phyloP scores from a whole-genome alignment of 2,797 vertebrate species.

The Champsocephalus gunnari region DNA sequence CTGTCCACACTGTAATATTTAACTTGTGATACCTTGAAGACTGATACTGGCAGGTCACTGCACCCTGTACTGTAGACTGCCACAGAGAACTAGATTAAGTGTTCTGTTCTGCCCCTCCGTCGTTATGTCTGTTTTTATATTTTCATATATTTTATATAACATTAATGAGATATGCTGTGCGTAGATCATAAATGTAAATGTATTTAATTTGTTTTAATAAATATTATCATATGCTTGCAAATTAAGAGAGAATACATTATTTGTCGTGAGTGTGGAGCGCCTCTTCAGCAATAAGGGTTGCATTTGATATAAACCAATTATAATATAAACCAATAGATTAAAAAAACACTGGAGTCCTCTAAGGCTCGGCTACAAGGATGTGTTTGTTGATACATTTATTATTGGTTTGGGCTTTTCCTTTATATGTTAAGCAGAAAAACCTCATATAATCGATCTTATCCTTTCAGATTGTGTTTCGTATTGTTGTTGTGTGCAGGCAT shows the following conservation, averaged over 20 bases:
- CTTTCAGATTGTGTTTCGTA: not conserved
- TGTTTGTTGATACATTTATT: no score
- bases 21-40: not conserved
- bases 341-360: no score
- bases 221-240: slow-evolving; percentile 30
- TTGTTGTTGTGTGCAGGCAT: slow-evolving; percentile 43
- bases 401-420: no score
- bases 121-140: slow-evolving; percentile 23
- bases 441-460: not conserved
- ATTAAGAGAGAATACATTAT: not conserved
- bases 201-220: slow-evolving; percentile 63
- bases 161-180: slow-evolving; percentile 59
- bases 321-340: not conserved
- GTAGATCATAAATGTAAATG: slow-evolving; percentile 43
- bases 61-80: not conserved
- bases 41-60: not conserved
- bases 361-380: no score
- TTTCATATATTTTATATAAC: slow-evolving; percentile 39
- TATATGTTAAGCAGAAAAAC: no score
- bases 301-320: not conserved
- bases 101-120: slow-evolving; percentile 1
- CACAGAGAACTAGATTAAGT: not conserved
- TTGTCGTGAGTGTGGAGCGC: not conserved
- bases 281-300: not conserved
- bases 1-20: not conserved